Conservation (phyloP, 2,797 vertebrate genomes). For the Anguilla anguilla region DNA sequence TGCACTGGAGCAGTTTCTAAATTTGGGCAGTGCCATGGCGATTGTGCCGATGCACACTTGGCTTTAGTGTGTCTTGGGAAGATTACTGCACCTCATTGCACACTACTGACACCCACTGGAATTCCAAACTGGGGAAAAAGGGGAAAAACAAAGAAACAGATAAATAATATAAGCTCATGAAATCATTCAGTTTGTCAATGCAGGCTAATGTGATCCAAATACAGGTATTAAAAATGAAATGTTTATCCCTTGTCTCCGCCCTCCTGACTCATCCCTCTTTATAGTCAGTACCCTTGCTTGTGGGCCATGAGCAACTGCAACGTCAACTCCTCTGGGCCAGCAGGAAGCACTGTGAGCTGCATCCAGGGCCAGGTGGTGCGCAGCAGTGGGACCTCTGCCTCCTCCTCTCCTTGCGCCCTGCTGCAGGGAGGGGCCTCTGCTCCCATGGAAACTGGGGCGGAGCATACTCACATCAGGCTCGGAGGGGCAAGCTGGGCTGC, state of each 20-base stretch:
- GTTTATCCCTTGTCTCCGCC: constrained; percentile 35
- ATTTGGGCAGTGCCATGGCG: too few species aligned
- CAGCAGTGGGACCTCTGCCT: constrained; percentile 54
- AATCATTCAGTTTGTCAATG: too few species aligned
- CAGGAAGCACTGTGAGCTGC: constrained; percentile 57
- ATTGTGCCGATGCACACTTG: too few species aligned
- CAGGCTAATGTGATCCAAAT: neutral
- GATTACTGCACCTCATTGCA: too few species aligned
- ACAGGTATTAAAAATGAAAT: constrained; percentile 7
- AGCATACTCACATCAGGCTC: constrained; percentile 70
- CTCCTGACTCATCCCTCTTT: neutral
- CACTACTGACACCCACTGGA: too few species aligned
- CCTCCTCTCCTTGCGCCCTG: constrained; percentile 68
- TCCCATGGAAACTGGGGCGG: constrained; percentile 71
- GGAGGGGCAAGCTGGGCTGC: constrained; percentile 77
- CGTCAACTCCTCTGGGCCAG: constrained; percentile 67
- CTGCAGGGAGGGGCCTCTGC: constrained; percentile 68
- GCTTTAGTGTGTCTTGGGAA: too few species aligned
- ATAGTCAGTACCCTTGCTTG: constrained; percentile 87
- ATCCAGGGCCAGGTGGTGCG: constrained; percentile 67
- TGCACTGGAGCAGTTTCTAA: too few species aligned
- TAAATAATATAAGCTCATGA: too few species aligned
- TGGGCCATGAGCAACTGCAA: constrained; percentile 85
- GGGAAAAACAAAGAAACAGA: too few species aligned
- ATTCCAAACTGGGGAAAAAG: too few species aligned